Conservation (phyloP, 2,113 vertebrate species). For the Neotoma lepida region DNA sequence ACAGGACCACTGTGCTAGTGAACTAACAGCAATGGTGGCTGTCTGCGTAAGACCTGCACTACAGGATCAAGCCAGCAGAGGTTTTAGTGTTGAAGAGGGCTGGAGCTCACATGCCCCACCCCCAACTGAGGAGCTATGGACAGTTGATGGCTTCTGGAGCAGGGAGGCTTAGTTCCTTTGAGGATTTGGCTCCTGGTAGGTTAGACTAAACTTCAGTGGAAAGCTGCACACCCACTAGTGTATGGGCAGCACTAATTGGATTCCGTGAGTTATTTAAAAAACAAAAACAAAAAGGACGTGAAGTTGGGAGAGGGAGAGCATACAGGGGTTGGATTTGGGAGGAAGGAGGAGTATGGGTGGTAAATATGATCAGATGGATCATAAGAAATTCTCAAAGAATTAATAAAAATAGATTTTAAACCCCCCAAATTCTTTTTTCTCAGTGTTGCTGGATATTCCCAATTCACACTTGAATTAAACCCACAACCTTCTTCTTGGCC, state of each 20-base stretch:
- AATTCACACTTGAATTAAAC: background rate
- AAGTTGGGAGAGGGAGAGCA: background rate
- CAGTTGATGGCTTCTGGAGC: background rate
- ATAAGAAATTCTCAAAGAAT: background rate
- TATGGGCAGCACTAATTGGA: background rate
- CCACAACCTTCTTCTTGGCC: background rate
- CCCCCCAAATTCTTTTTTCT: background rate
- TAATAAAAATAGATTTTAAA: background rate
- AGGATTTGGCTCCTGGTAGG: background rate
- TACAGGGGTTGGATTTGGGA: background rate
- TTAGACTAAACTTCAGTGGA: background rate
- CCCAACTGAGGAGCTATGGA: background rate
- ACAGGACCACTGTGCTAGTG: background rate
- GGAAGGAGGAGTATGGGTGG: background rate
- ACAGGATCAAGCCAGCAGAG: background rate
- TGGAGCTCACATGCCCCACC: no score
- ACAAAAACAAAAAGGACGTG: background rate
- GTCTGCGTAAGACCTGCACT: no score
- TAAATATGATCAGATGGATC: background rate
- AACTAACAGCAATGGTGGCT: background rate
- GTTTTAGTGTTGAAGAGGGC: background rate
- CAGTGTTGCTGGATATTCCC: background rate
- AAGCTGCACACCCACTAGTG: background rate
- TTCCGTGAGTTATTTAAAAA: background rate
- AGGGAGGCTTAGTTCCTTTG: background rate